Evolutionary conservation across 2,797 vertebrate genomes (phyloP), one percentile per base, ranked within the genome.

Genomic region (Gymnoscopelus microlampas): DNA sequence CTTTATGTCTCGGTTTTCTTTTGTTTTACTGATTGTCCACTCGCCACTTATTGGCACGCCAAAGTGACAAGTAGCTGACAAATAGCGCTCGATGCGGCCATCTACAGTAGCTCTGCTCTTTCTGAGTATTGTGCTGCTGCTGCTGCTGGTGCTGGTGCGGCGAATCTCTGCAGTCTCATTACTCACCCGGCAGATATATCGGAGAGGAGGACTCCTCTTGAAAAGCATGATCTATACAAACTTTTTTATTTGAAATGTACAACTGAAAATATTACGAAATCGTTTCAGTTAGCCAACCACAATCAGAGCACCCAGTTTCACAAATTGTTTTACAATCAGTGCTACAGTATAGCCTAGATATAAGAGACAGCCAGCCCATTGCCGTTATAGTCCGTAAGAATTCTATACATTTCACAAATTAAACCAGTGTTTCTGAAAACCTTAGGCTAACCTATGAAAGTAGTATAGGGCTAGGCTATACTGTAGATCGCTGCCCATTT

Each of bases 151-250:
- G 64, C 65, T 78, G 54, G 70, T 68, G 79, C 70, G 8, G 39
- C 39, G 68, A 69, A 80, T 47, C 78, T 81, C 89, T 83, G 86
- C 89, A 88, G 83, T 75, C 68, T 84, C 86, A 86, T 87, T 85
- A 83, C 7, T 78, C 75, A 48, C 73, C 77, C 58, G 47, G 74
- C 65, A 67, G 73, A 62, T 72, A 62, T 75, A 64, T 77, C 51
- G 50, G 11, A 24, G 35, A 29, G 29, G 19, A 19, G 54, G 60
- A 58, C 32, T 54, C 47, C 14, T 24, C 13, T 64, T 59, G 32
- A 65, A 60, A 12, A 10, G 9, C 7, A 44, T 44, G 8, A 13
- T 19, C 29, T 47, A 6, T 59, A 59, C 24, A 1, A 65, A 53
- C 13, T 24, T 51, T 51, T 26, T 48, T 15, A 26, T 49, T 8